Evolutionary conservation across 2,113 vertebrate species (phyloP), one percentile per base, ranked within the genome.

Genomic region (Syngnathus typhle): DNA sequence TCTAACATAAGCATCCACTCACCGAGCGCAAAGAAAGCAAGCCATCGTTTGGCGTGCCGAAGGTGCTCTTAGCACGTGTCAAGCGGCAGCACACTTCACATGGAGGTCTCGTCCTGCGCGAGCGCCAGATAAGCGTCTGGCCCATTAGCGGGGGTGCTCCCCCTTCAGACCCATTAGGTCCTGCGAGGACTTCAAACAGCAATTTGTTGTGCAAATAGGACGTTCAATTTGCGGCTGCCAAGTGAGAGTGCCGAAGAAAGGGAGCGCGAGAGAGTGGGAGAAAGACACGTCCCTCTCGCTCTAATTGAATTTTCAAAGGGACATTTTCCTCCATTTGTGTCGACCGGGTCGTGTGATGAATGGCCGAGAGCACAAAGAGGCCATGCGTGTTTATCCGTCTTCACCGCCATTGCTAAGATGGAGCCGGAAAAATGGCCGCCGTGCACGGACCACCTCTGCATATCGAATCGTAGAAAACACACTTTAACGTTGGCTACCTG

Each of bases 301-400:
- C 88, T 92, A 91, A 92, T 92, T 92, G 87, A 91, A 91, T 91
- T 89, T 90, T 92, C 89, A 91, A 90, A 91, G 87, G 85, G 82
- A 83, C 84, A 89, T 89, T 89, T 90, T 88, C 84, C 82, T 81
- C 76, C 68, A 75, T 88, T 84, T 88, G 80, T 82, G 78, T 81
- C 86, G 78, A 81, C 82, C 73, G 81, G 52, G 78, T 80, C 77
- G 72, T 75, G 75, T 84, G 87, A 90, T 91, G 83, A 91, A 91
- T 90, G 88, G 87, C 83, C 83, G 80, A 79, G 81, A 88, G 82
- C 81, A 84, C 81, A 81, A 73, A 82, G 80, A 85, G 81, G 82
- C 78, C 82, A 88, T 82, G 75, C 85, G 86, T 85, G 85, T 88
- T 89, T 88, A 87, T 87, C 84, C 73, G 77, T 84, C 84, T 88